Evolutionary conservation across 2,113 vertebrate species (phyloP).

Genomic region (Pavo muticus): DNA sequence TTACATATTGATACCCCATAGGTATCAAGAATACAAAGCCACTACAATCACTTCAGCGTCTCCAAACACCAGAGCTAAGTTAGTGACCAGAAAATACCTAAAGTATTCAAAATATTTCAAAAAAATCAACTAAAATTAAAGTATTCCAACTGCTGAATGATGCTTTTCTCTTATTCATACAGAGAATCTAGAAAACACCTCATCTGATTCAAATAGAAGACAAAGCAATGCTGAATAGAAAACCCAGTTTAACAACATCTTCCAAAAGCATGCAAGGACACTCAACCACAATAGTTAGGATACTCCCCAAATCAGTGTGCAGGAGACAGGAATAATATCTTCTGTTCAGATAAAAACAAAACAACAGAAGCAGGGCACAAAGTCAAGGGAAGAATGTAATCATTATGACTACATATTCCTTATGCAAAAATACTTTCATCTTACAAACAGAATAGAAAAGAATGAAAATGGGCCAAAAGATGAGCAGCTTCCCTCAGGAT

Average conservation of each 20-base stretch:
- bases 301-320: background rate
- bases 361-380: background rate
- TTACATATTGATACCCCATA: background rate
- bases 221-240: background rate
- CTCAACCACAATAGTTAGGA: background rate
- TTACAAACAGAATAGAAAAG: background rate
- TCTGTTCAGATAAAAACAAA: background rate
- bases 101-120: background rate
- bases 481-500: background rate
- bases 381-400: background rate
- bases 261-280: background rate
- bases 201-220: background rate
- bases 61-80: background rate
- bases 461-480: background rate
- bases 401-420: background rate
- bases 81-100: background rate
- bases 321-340: background rate
- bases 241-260: background rate
- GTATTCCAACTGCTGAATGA: background rate
- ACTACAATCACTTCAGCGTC: background rate
- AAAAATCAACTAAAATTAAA: background rate
- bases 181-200: background rate
- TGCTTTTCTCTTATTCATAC: background rate
- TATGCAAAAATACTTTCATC: background rate
- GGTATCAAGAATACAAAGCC: background rate